A percentile compares a stretch with the other conserved stretches of the same genome.
Conservation (phyloP, 2,113 vertebrate genomes). For the Mormoops blainvillei region DNA sequence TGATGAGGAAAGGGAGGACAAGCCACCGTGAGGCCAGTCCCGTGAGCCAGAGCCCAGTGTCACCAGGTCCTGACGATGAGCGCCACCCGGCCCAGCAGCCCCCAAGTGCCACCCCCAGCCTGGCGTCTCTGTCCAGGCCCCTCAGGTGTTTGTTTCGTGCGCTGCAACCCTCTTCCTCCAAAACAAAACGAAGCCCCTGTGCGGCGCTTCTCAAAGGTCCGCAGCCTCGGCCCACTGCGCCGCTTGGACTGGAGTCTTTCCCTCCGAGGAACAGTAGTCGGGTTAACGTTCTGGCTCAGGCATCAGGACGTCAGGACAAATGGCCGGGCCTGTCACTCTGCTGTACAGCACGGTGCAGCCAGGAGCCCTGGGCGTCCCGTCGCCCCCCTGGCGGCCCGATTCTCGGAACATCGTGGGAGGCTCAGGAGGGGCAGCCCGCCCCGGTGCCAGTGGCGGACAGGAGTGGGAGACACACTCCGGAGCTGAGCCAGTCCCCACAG, state of each 20-base stretch:
- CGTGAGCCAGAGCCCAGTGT: neutral
- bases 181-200: neutral
- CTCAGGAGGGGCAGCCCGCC: neutral
- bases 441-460: neutral
- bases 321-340: neutral
- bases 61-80: neutral
- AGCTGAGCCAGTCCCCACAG: neutral
- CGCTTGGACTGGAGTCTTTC: neutral
- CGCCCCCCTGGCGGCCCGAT: neutral
- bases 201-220: neutral
- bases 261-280: neutral
- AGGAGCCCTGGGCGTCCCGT: neutral
- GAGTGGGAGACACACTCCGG: neutral
- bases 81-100: no score
- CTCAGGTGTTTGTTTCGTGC: neutral
- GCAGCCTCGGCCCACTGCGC: no score
- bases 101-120: neutral
- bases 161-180: neutral
- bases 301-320: neutral
- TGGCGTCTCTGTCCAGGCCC: rapidly evolving
- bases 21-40: neutral
- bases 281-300: neutral
- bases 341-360: neutral
- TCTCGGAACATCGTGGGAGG: neutral
- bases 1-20: neutral